Evolutionary conservation across 2,113 vertebrate species (phyloP).

Genomic region (Mobula birostris): DNA sequence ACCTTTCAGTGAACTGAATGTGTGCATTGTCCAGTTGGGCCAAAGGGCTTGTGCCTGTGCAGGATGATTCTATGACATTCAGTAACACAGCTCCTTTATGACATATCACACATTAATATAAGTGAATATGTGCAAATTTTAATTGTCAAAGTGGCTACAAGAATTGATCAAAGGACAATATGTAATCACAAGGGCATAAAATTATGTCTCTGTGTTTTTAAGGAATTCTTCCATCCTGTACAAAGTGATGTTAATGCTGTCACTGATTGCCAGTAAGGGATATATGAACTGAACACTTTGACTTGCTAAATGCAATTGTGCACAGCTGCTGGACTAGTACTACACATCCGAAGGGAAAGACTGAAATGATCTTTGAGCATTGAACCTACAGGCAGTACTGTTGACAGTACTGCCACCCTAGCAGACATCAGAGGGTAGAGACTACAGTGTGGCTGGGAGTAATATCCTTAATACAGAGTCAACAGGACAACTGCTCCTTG

Average conservation of each 20-base stretch:
- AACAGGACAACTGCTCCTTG: background rate
- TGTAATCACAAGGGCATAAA: background rate
- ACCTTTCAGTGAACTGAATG: no score
- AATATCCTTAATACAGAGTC: background rate
- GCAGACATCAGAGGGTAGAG: background rate
- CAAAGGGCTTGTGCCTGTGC: no score
- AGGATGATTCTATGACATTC: no score
- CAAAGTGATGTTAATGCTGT: background rate
- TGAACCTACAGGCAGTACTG: background rate
- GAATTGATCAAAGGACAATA: background rate
- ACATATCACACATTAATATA: no score
- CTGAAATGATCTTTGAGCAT: background rate
- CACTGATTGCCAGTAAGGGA: background rate
- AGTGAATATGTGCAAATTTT: background rate
- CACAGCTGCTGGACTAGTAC: conserved; percentile 4
- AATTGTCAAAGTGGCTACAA: background rate
- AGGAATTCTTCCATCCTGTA: background rate
- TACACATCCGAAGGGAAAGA: background rate
- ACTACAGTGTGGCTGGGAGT: background rate
- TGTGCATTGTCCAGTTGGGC: no score
- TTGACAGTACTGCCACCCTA: background rate
- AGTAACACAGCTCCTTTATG: no score
- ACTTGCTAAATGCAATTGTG: background rate
- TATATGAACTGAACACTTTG: background rate
- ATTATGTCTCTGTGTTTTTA: background rate